Evolutionary conservation across 30 jellyfish, hydroid and myxozoan species (phyloP).

Genomic region (Aurelia sp.): DNA sequence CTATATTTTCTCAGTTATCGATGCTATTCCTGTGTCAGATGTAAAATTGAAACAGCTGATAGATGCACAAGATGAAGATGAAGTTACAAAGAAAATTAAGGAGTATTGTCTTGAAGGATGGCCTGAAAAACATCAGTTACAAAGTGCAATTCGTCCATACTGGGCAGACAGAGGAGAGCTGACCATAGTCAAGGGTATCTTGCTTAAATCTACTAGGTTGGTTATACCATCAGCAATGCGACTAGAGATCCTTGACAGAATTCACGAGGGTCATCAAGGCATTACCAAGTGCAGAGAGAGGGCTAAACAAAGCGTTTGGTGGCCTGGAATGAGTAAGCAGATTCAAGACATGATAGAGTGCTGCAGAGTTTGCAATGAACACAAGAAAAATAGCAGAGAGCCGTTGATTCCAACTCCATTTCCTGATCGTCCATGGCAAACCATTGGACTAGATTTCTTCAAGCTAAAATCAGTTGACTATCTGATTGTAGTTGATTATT

Average conservation of each 20-base stretch:
- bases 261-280: constrained; percentile 74
- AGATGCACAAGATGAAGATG: constrained; percentile 44
- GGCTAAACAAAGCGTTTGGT: constrained; percentile 48
- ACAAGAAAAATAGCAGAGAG: constrained; percentile 9
- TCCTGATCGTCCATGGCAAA: constrained; percentile 68
- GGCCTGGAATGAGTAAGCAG: constrained; percentile 67
- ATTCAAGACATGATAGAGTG: constrained; percentile 46
- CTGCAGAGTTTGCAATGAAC: constrained; percentile 46
- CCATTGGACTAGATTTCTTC: constrained; percentile 53
- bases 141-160: constrained; percentile 37
- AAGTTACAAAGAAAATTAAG: constrained; percentile 29
- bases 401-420: constrained; percentile 39
- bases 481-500: constrained; percentile 35
- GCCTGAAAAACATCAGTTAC: constrained; percentile 50
- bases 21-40: constrained; percentile 45
- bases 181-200: constrained; percentile 14
- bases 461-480: constrained; percentile 21
- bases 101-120: constrained; percentile 48
- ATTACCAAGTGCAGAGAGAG: constrained; percentile 46
- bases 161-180: constrained; percentile 49
- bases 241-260: constrained; percentile 26
- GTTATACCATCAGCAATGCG: constrained; percentile 54
- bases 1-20: constrained; percentile 27
- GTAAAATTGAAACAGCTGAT: constrained; percentile 25
- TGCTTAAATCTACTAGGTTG: constrained; percentile 23